phyloP scores from a whole-genome alignment of 2,797 vertebrate genomes.

The Lophotriccus pileatus region DNA sequence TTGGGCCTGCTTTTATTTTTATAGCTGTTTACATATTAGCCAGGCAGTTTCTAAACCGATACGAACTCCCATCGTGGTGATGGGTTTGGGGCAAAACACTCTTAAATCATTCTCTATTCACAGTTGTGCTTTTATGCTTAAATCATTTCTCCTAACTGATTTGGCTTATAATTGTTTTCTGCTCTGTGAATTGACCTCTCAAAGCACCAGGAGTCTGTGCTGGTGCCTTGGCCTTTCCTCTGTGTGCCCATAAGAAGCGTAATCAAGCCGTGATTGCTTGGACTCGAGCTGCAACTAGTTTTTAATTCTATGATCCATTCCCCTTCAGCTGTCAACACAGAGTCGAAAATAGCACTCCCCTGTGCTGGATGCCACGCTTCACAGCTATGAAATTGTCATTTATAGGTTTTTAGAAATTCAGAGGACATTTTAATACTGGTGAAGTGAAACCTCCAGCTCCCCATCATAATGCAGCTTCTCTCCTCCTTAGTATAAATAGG shows the following conservation, averaged over 20 bases:
- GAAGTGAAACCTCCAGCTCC: slow-evolving; percentile 19
- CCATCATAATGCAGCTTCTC: not conserved
- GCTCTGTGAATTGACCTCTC: not conserved
- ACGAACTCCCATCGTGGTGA: not conserved
- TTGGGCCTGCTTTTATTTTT: slow-evolving; percentile 4
- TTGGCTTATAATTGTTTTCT: slow-evolving; percentile 28
- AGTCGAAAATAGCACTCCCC: slow-evolving; percentile 28
- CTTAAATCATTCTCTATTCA: not conserved
- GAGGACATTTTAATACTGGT: slow-evolving; percentile 8
- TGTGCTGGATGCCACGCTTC: slow-evolving; percentile 14
- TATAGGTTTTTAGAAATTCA: slow-evolving; percentile 39
- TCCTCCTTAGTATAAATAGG: not conserved
- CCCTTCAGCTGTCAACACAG: slow-evolving; percentile 17
- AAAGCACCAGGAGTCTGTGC: not conserved
- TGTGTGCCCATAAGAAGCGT: not conserved
- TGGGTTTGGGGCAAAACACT: not conserved
- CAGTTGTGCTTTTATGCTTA: not conserved
- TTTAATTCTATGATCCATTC: slow-evolving; percentile 48
- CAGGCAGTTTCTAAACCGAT: not conserved
- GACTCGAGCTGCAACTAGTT: slow-evolving; percentile 32
- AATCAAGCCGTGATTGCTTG: slow-evolving; percentile 28
- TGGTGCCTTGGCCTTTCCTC: not conserved
- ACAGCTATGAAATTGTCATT: slow-evolving; percentile 26
- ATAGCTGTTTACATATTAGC: slow-evolving; percentile 1
- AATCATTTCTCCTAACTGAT: not conserved